Evolutionary conservation across 2,113 vertebrate genomes (phyloP).

Genomic region (Neodontobutis hainanensis): DNA sequence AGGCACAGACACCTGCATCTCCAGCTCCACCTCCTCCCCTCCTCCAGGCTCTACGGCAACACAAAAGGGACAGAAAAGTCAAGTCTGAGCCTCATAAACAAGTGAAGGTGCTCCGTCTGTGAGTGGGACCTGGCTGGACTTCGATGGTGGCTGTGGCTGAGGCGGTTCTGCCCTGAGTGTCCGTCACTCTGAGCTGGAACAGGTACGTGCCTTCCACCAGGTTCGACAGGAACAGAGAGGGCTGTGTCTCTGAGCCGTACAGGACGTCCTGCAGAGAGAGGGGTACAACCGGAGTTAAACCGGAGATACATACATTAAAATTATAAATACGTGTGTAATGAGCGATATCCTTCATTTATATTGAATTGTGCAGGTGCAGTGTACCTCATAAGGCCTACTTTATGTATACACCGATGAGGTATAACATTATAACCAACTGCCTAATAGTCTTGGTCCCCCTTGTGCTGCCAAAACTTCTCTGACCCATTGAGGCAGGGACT

Average conservation of each 20-base stretch:
- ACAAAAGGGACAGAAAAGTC: constrained; percentile 8
- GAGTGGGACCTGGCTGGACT: constrained; percentile 84
- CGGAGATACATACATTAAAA: too few relatives aligned
- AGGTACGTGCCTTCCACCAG: constrained; percentile 90
- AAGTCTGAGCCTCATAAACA: background rate
- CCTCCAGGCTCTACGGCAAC: constrained; percentile 68
- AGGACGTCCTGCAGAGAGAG: constrained; percentile 81
- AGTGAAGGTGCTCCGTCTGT: background rate
- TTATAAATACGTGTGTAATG: too few relatives aligned
- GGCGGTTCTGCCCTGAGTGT: constrained; percentile 82
- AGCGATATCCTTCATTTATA: too few relatives aligned
- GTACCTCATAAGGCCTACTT: too few relatives aligned
- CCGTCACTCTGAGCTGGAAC: constrained; percentile 84
- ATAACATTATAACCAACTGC: too few relatives aligned
- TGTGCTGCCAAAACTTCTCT: too few relatives aligned
- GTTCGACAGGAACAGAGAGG: constrained; percentile 83
- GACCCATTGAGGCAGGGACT: too few relatives aligned
- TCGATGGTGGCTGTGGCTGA: constrained; percentile 86
- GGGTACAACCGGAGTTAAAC: too few relatives aligned
- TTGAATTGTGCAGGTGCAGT: too few relatives aligned
- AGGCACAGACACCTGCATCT: constrained; percentile 85
- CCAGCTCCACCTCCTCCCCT: constrained; percentile 86
- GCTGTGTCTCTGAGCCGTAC: constrained; percentile 78
- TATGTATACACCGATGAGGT: too few relatives aligned
- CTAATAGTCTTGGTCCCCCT: too few relatives aligned